Conservation (phyloP, 2,888 invertebrate genomes). For the Callimorpha dominula region DNA sequence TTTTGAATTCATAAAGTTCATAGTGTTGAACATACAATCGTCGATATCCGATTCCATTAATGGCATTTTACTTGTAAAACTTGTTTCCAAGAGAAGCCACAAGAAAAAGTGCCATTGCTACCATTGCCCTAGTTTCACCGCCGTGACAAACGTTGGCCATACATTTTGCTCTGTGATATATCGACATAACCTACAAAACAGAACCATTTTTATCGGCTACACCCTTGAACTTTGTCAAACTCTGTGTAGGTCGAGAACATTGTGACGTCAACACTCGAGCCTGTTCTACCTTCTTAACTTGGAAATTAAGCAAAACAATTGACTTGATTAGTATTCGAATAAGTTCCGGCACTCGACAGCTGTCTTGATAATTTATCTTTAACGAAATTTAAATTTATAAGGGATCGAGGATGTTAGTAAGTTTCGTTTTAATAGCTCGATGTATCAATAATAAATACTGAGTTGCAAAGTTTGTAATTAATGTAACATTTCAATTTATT, state of each 20-base stretch:
- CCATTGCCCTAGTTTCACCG: slow-evolving; percentile 56
- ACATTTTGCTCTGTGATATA: slow-evolving; percentile 26
- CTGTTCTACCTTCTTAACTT: slow-evolving; percentile 48
- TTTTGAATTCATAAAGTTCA: slow-evolving; percentile 32
- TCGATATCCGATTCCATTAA: slow-evolving; percentile 56
- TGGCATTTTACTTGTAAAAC: slow-evolving; percentile 53
- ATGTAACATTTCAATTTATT: too few species aligned
- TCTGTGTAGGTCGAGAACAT: slow-evolving; percentile 48
- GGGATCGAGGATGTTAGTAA: too few species aligned
- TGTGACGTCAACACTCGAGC: slow-evolving; percentile 46
- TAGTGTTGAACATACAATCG: slow-evolving; percentile 43
- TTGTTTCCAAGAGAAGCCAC: slow-evolving; percentile 53
- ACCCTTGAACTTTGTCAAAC: slow-evolving; percentile 58
- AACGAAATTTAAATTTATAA: slow-evolving; percentile 16
- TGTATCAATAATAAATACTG: too few species aligned
- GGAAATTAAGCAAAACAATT: slow-evolving; percentile 44
- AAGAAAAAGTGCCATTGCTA: slow-evolving; percentile 54
- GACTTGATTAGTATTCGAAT: slow-evolving; percentile 16
- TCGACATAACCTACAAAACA: slow-evolving; percentile 23
- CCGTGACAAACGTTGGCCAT: slow-evolving; percentile 29
- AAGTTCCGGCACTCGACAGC: slow-evolving; percentile 16
- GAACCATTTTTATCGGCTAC: slow-evolving; percentile 33
- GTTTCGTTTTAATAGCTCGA: too few species aligned
- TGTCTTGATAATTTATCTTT: slow-evolving; percentile 16
- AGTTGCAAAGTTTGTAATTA: too few species aligned